These are phyloP conservation scores for Misgurnus mizolepis DNA, from an alignment of 2,113 vertebrate species.

Conservation along the genomic window DNA sequence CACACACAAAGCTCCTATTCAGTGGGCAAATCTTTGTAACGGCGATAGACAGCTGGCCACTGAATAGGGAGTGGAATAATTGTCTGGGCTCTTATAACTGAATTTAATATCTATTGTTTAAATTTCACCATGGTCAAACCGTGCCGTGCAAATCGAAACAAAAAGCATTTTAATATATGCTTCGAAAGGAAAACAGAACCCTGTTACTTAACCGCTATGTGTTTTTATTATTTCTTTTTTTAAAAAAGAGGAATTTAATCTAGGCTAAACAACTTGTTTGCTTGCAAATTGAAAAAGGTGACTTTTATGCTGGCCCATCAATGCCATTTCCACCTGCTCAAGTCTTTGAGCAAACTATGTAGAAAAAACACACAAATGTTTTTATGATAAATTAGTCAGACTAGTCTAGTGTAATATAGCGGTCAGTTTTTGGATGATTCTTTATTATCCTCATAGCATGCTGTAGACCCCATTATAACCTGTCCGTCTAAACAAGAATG, in stretches of 20 bases:
- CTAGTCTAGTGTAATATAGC: too few relatives aligned
- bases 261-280: background rate
- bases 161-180: background rate
- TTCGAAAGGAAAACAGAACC: background rate
- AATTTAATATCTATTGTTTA: background rate
- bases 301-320: background rate
- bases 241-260: background rate
- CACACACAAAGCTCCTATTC: too few relatives aligned
- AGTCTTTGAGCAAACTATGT: background rate
- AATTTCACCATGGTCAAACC: background rate
- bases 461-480: background rate
- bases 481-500: background rate
- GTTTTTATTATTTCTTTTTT: background rate
- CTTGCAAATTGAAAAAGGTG: background rate
- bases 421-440: background rate
- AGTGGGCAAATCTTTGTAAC: background rate
- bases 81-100: too few relatives aligned
- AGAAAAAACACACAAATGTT: too few relatives aligned
- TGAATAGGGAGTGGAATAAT: too few relatives aligned
- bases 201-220: too few relatives aligned
- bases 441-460: conserved; percentile 8
- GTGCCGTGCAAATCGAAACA: background rate
- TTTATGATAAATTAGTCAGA: too few relatives aligned
- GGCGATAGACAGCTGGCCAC: too few relatives aligned
- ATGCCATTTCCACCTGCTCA: background rate